A percentile compares a stretch with the other conserved stretches of the same genome.
These are phyloP conservation scores for Lontra canadensis DNA, from an alignment of 2,113 vertebrate species.

Conservation along the genomic window DNA sequence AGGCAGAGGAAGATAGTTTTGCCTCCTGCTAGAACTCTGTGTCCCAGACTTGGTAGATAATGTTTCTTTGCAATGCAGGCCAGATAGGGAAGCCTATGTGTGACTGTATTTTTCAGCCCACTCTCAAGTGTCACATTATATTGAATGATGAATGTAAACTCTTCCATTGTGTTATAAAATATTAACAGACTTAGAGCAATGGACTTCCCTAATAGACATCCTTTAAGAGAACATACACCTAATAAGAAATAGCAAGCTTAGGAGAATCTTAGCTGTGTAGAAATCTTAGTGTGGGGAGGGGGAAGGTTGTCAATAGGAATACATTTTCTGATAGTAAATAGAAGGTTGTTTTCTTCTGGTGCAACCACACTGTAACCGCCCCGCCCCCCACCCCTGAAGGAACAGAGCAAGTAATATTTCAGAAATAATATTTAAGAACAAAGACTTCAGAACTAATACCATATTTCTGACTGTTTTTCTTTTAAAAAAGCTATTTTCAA, in stretches of 20 bases:
- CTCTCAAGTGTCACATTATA: background rate
- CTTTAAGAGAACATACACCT: background rate
- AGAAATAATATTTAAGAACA: background rate
- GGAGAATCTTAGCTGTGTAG: background rate
- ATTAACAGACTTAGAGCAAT: slow-evolving; percentile 41
- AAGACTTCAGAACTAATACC: background rate
- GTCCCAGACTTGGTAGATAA: no score
- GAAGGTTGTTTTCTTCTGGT: background rate
- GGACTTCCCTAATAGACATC: slow-evolving; percentile 7
- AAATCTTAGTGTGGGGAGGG: background rate
- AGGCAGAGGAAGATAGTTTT: background rate
- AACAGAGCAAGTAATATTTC: background rate
- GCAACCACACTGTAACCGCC: background rate
- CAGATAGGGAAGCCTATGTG: background rate
- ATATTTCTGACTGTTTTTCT: background rate
- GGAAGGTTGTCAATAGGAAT: background rate
- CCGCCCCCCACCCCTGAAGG: accelerated
- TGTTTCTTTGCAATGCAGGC: background rate
- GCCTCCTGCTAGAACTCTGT: background rate
- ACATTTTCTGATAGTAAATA: background rate
- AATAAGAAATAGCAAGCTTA: background rate
- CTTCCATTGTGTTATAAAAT: slow-evolving; percentile 56
- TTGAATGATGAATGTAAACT: slow-evolving; percentile 44
- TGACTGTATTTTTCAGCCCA: background rate
- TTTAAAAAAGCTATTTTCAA: background rate